Evolutionary conservation across 2,113 vertebrate genomes (phyloP).

Genomic region (Chrysemys picta): DNA sequence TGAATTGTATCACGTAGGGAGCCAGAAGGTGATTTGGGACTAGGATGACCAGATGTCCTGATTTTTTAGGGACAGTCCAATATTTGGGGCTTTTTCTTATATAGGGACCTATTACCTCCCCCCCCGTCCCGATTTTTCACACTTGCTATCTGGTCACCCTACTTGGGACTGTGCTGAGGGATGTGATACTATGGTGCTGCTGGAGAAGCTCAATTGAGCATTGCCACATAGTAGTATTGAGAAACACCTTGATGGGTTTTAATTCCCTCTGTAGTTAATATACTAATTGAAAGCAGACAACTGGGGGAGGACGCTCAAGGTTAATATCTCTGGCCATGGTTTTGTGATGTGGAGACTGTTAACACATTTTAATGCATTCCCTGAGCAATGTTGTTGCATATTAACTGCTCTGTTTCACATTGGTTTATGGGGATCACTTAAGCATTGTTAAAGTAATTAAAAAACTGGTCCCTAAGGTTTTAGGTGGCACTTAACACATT

Average conservation of each 20-base stretch:
- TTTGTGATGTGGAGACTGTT: background rate
- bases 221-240: background rate
- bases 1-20: background rate
- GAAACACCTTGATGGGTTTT: background rate
- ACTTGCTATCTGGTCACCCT: too few relatives aligned
- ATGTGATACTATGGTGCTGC: background rate
- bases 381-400: background rate
- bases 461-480: background rate
- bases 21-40: background rate
- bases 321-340: background rate
- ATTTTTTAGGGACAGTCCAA: too few relatives aligned
- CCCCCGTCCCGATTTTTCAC: too few relatives aligned
- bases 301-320: background rate
- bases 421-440: background rate
- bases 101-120: too few relatives aligned
- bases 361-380: background rate
- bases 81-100: too few relatives aligned
- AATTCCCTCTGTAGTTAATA: background rate
- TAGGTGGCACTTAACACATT: background rate
- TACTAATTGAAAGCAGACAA: background rate
- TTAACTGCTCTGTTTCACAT: background rate
- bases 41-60: too few relatives aligned
- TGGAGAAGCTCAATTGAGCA: background rate
- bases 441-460: background rate
- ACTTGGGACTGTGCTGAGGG: background rate